Evolutionary conservation across 2,113 vertebrate genomes (phyloP), one percentile per base, ranked within the genome.

Genomic region (Etheostoma spectabile): DNA sequence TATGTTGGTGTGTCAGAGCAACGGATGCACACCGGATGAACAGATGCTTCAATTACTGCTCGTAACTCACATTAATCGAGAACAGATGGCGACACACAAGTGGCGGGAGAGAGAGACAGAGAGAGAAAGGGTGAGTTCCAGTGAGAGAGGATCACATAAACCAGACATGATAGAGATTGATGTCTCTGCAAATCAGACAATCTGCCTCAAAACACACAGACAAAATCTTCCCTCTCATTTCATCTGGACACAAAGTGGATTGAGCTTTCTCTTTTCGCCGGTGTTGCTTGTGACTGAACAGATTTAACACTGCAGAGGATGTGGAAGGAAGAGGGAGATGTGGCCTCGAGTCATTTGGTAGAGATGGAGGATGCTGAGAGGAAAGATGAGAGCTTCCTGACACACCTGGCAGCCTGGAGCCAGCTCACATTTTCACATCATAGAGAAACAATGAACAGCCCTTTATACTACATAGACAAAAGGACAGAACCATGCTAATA

Each of bases 31-130:
- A 64, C 76, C 71, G 74, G 77, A 92, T 86, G 86, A 95, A 85
- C 92, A 94, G 92, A 93, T 93, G 93, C 91, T 90, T 92, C 88
- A 91, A 92, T 95, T 93, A 94, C 82, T 79, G 85, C 88, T 92
- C 71, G 76, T 93, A 91, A 94, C 82, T 91, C 90, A 91, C 90
- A 93, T 92, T 94, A 94, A 94, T 93, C 79, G 88, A 87, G 88
- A 88, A 57, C 93, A 94, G 91, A 94, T 94, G 94, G 93, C 53
- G 14, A 79, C 82, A 74, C 82, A 74, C 86, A 84, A 89, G 88
- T 90, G 92, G 74, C 49, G 59, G 48, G 22, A 49, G 27, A 60
- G 27, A 33, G 22, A 57, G 22, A 49, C 16, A 60, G 27, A 33
- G 22, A 57, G 49, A 62, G 64, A 71, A 57, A 77, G 72, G 13